Evolutionary conservation across 2,113 vertebrate genomes (phyloP).

Genomic region (Vanacampus margaritifer): DNA sequence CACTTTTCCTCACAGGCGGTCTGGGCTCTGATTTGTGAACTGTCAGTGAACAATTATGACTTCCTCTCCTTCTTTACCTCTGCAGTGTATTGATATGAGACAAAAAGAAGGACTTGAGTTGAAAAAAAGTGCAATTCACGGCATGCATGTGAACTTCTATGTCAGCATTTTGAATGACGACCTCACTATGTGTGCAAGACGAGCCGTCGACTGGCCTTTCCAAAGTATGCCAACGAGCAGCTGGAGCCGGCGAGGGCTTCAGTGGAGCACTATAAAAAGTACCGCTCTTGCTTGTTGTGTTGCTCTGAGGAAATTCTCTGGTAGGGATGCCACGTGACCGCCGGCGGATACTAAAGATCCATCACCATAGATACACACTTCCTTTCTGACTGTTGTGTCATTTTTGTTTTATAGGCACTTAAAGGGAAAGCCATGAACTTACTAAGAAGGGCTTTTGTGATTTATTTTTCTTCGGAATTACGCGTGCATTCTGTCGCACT

Average conservation of each 20-base stretch:
- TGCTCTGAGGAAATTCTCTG: conserved; percentile 55
- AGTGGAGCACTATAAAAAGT: conserved; percentile 15
- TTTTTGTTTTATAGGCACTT: neutral
- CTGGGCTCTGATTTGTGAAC: conserved; percentile 8
- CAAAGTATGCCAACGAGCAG: neutral
- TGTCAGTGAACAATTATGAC: neutral
- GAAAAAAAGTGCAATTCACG: neutral
- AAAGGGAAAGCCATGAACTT: neutral
- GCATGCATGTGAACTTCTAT: neutral
- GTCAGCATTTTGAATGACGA: neutral
- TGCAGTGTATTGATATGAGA: neutral
- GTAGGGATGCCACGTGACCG: conserved; percentile 47
- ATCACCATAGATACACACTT: conserved; percentile 1
- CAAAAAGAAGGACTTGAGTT: neutral
- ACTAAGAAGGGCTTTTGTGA: neutral
- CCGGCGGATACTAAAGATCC: neutral
- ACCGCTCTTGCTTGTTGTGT: neutral
- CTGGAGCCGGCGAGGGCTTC: conserved; percentile 8
- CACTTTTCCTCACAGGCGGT: conserved; percentile 20
- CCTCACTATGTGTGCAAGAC: neutral
- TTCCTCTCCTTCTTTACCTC: neutral
- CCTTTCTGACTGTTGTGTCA: conserved; percentile 16
- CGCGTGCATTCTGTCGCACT: neutral
- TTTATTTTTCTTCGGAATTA: neutral
- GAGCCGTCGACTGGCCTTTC: neutral